A percentile compares a stretch with the other conserved stretches of the same genome.
phyloP scores from a whole-genome alignment of 2,113 vertebrate species.

The Podarcis cretensis region DNA sequence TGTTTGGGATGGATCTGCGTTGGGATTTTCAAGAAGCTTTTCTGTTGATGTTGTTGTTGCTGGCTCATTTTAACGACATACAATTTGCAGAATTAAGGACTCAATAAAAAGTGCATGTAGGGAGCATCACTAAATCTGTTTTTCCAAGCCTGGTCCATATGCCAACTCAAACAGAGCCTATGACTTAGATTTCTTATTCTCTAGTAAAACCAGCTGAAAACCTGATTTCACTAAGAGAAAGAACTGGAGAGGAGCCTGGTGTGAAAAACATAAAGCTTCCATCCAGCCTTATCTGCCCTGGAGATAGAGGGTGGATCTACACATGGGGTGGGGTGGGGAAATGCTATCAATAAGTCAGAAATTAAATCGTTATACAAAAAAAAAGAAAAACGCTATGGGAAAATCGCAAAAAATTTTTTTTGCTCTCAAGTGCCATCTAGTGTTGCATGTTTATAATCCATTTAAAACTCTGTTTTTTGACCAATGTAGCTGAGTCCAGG shows the following conservation, averaged over 20 bases:
- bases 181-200: conserved; percentile 48
- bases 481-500: too few species aligned
- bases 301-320: neutral
- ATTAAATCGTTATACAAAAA: too few species aligned
- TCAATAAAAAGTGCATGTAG: conserved; percentile 54
- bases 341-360: too few species aligned
- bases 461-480: too few species aligned
- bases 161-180: conserved; percentile 58
- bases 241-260: conserved; percentile 31
- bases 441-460: too few species aligned
- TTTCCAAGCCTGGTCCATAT: conserved; percentile 51
- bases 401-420: too few species aligned
- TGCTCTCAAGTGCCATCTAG: too few species aligned
- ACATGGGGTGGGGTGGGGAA: too few species aligned
- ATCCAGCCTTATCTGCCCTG: conserved; percentile 10
- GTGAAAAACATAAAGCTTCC: conserved; percentile 12
- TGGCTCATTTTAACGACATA: neutral
- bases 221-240: conserved; percentile 56
- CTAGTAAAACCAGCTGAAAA: conserved; percentile 48
- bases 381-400: too few species aligned
- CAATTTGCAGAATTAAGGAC: conserved; percentile 41
- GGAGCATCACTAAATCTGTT: conserved; percentile 59
- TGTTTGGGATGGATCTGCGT: conserved; percentile 42
- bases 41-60: neutral
- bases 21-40: conserved; percentile 41